Evolutionary conservation across 2,888 invertebrate species (phyloP), one percentile per base, ranked within the genome.

Genomic region (Anthophora plumipes): DNA sequence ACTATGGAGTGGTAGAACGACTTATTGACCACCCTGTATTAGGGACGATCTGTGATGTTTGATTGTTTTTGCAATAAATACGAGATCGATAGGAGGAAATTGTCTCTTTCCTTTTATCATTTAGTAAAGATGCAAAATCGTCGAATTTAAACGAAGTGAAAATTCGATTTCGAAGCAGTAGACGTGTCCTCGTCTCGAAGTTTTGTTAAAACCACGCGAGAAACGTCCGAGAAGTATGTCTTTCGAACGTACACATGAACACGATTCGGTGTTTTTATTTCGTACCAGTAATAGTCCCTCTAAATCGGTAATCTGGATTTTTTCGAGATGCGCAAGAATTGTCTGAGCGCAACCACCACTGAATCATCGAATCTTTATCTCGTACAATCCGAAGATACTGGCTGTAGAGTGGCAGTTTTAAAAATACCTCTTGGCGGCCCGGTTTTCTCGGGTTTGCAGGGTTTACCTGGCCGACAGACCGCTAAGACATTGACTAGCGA

Each of bases 391-490:
- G 71, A 71, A 68, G 81, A 82, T 71, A 71, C 59, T 60, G 63
- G 55, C 22, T 60, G 73, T 77, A 72, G 67, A 59, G 64, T 59
- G 75, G 82, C 37, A 76, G 77, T 82, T 87, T 87, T 90, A 90
- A 90, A 90, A 90, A 90, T 90, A 90, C 84, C 80, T 61, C 82
- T 82, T 77, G 82, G 68, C 83, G 88, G 87, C 89, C 89, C 84
- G 83, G 86, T 86, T 88, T 86, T 79, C 83, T 82, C 78, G 72
- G 76, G 71, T 69, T 77, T 80, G 64, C 68, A 67, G 80, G 66
- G 72, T 84, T 80, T 85, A 87, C 87, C 85, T 88, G 85, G 79
- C 82, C 84, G 85, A 85, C 83, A 81, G 84, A 82, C 86, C 69
- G 71, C 67, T 60, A 64, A 80, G 60, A 77, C 68, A 73, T 79